These are phyloP conservation scores for Eristalis intricaria DNA, from an alignment of 2,888 invertebrate species.

Conservation along the genomic window DNA sequence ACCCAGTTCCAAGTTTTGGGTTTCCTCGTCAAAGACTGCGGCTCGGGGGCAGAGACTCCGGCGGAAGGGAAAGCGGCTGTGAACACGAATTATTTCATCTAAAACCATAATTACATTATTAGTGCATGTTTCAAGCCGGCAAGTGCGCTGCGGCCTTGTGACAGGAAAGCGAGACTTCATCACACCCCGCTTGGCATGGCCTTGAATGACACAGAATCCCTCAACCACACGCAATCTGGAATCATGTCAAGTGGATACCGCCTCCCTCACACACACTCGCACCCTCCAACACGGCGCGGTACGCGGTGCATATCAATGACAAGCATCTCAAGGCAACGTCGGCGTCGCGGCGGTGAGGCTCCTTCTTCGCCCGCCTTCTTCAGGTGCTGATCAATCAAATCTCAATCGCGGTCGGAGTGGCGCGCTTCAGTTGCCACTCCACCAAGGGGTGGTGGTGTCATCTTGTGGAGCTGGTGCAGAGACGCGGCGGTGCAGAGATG, in stretches of 20 bases:
- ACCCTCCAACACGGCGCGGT: background rate
- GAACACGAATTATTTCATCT: constrained; percentile 3
- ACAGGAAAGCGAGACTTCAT: constrained; percentile 33
- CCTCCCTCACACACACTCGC: background rate
- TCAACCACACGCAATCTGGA: constrained; percentile 50
- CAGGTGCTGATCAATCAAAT: constrained; percentile 45
- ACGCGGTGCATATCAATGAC: constrained; percentile 49
- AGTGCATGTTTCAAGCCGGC: constrained; percentile 11
- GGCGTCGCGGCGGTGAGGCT: constrained; percentile 2
- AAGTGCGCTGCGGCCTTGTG: background rate
- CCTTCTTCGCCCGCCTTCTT: constrained; percentile 17
- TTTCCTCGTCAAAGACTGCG: constrained; percentile 4
- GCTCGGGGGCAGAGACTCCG: background rate
- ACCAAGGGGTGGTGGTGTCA: constrained; percentile 26
- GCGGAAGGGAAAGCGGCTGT: background rate
- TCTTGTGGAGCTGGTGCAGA: constrained; percentile 10
- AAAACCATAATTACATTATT: constrained; percentile 16
- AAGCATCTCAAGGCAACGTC: constrained; percentile 23
- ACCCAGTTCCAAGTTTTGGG: constrained; percentile 7
- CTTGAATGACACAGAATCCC: constrained; percentile 52
- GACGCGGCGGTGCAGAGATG: background rate
- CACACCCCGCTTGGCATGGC: constrained; percentile 45
- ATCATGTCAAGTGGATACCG: constrained; percentile 32
- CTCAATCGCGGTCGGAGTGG: constrained; percentile 37
- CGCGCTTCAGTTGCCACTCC: too few relatives aligned